Base-by-base conservation (phyloP, 1,140 invertebrate genomes). In the Zaprionus gabonicus region DNA sequence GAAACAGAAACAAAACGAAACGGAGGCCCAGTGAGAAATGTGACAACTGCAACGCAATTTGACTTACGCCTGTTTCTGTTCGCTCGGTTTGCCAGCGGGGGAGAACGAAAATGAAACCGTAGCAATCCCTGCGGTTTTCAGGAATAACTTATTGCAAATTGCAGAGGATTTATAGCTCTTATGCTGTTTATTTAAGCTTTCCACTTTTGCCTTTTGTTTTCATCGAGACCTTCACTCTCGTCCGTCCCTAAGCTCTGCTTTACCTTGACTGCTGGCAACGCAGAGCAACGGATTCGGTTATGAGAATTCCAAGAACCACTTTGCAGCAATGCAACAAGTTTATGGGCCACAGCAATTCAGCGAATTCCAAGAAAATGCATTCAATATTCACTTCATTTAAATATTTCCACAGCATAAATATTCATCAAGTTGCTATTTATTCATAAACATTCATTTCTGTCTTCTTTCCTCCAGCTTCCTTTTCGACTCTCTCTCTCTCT, bases 31-130 rank as follows among this genome's bases (percentile, higher is more conserved):
- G 66, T 77, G 70, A 73, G 71, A 81, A 88, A 71, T 76, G 66
- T 79, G 66, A 69, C 78, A 80, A 78, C 75, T 78, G 74, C 57
- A 72, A 27, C 51, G 64, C 71, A 73, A 77, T 73, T 77, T 77
- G 70, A 67, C 70, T 73, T 72, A 72, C 70, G 67, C 49, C 53
- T 46, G 41, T 44, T n/a, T n/a, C n/a, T 15, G 41, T 9, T 44
- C n/a, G 41, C 41, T 44, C 41, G 41, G 46, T 23, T 23, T 20
- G 20, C 4, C 46, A 23, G 46, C 17, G 20, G 46, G 46, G n/a
- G 17, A 12, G 44, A n/a, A 9, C 3, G 17, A n/a, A n/a, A 51
- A 10, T 25, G 20, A 4, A 9, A 51, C 13, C 38, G 15, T 41
- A 51, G 46, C 46, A 51, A 25, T 53, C 31, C 31, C 34, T 46